phyloP scores from a whole-genome alignment of 2,113 vertebrate genomes.

The Mystacornis crossleyi region DNA sequence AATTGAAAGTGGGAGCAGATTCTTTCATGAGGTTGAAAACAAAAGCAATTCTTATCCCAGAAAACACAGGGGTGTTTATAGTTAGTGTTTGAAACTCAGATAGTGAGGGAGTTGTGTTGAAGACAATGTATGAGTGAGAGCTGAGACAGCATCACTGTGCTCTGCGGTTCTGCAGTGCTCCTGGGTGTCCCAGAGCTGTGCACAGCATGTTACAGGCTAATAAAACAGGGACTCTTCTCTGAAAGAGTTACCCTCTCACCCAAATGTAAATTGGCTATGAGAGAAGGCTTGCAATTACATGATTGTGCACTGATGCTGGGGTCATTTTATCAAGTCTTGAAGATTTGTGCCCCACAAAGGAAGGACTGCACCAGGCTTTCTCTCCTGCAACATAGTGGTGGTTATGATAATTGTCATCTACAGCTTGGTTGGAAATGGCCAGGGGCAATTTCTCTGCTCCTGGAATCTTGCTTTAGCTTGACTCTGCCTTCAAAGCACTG shows the following conservation, averaged over 20 bases:
- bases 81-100: neutral
- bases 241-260: neutral
- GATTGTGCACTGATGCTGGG: neutral
- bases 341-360: neutral
- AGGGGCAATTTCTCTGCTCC: conserved; percentile 11
- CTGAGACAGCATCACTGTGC: neutral
- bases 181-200: neutral
- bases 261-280: neutral
- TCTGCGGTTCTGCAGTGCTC: neutral
- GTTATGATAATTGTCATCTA: neutral
- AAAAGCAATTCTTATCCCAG: neutral
- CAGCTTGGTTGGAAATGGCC: neutral
- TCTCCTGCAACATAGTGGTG: neutral
- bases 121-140: neutral
- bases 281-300: neutral
- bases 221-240: neutral
- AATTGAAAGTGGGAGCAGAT: neutral
- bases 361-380: neutral
- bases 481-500: conserved; percentile 73
- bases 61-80: neutral
- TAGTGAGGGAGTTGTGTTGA: neutral
- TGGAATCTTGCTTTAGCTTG: conserved; percentile 53
- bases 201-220: neutral
- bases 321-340: neutral
- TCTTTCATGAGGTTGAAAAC: neutral